Evolutionary conservation across 2,797 vertebrate species (phyloP), one percentile per base, ranked within the genome.

Genomic region (Amniataba percoides): DNA sequence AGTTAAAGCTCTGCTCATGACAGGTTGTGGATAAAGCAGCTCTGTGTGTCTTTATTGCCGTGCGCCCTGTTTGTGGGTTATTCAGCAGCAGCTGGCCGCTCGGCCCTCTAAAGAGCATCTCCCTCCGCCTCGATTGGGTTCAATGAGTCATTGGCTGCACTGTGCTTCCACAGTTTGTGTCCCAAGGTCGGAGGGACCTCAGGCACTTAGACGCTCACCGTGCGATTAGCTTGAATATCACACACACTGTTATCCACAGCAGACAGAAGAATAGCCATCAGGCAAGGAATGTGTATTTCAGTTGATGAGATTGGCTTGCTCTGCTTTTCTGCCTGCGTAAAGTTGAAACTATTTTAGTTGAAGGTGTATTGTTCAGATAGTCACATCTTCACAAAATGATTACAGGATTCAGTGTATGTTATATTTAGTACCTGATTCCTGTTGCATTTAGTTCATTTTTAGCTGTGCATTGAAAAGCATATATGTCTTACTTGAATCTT

Each of bases 131-230:
- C n/a, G 13, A 71, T 74, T 61, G 67, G 74, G 82, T 73, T 85
- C 64, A 83, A 57, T 66, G 64, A 77, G 73, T 75, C 82, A 67
- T 85, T 75, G 77, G 70, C 52, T 0, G 2, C 53, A 10, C 45
- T 51, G 31, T 52, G 74, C 68, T 48, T 69, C 70, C 52, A 67
- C n/a, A 46, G 51, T 58, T 74, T 34, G 2, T 48, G 45, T 56
- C 63, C 46, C 74, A 87, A 86, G 80, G 88, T 83, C 48, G 12
- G 27, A 15, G 5, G 48, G 62, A 69, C 80, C 74, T 73, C 69
- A 27, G 77, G 71, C 79, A 23, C 64, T 57, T 53, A 72, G 48
- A 75, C 71, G 39, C 43, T 58, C 80, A 21, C 60, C 42, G 21
- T 66, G 66, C 21, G 46, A 69, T 80, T 77, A 78, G 53, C 48